Percentiles rank a stretch among this genome's conserved stretches.
Evolutionary conservation across 92 coral and sea anemone genomes (phyloP).

Genomic region (Palythoa grandiflora): DNA sequence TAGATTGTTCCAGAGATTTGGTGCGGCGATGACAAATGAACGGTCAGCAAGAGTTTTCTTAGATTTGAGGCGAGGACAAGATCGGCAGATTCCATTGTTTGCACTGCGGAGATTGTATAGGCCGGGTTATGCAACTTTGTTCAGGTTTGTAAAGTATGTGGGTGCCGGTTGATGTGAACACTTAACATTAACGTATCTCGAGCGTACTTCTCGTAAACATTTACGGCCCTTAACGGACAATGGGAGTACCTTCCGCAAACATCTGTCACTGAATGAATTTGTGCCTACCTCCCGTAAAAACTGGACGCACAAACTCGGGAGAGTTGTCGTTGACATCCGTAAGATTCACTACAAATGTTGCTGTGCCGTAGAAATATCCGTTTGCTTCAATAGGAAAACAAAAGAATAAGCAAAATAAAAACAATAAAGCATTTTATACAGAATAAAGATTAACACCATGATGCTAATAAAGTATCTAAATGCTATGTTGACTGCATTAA

Average conservation of each 20-base stretch:
- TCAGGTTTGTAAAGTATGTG: too few relatives aligned
- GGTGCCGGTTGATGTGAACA: neutral
- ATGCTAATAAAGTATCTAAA: too few relatives aligned
- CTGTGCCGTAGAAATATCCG: constrained; percentile 78
- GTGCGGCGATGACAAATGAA: too few relatives aligned
- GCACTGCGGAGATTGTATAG: too few relatives aligned
- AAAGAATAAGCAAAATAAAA: neutral
- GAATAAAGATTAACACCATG: neutral
- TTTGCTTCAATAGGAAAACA: constrained; percentile 45
- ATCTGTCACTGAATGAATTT: neutral
- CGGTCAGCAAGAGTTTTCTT: too few relatives aligned
- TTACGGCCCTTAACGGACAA: neutral
- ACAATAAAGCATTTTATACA: neutral
- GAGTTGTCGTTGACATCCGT: constrained; percentile 89
- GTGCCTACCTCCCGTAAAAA: constrained; percentile 86
- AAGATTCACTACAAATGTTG: constrained; percentile 66
- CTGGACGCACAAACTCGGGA: constrained; percentile 77
- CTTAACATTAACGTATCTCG: neutral
- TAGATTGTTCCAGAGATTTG: too few relatives aligned
- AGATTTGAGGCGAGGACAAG: too few relatives aligned
- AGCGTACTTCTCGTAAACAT: neutral
- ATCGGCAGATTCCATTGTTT: too few relatives aligned
- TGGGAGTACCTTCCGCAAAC: neutral
- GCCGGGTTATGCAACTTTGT: too few relatives aligned
- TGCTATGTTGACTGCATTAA: neutral